These are phyloP conservation scores for Pycnonotus jocosus DNA, from an alignment of 2,113 vertebrate genomes.

Conservation along the genomic window DNA sequence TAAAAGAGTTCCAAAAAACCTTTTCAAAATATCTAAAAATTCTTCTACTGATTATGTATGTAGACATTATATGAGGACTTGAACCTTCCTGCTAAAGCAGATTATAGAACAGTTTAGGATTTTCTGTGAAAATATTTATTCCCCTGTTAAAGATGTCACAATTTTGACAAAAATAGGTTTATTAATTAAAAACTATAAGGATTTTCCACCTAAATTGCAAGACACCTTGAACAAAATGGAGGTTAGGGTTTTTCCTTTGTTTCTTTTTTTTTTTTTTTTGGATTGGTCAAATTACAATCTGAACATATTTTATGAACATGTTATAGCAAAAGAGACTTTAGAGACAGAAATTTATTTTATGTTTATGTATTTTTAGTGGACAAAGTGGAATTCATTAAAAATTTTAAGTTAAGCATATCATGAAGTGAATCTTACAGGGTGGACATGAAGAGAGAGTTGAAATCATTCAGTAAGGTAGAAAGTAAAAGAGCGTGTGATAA, in stretches of 20 bases:
- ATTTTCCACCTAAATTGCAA: not conserved
- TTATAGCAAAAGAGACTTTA: not conserved
- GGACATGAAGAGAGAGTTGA: not conserved
- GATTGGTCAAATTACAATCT: not conserved
- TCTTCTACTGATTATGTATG: not conserved
- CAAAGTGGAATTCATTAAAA: not conserved
- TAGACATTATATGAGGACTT: not conserved
- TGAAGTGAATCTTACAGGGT: not conserved
- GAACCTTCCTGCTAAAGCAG: not conserved
- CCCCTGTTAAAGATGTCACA: not conserved
- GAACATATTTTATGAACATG: not conserved
- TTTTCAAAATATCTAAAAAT: not conserved
- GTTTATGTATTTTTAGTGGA: not conserved
- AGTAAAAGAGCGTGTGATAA: not conserved
- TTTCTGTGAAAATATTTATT: not conserved
- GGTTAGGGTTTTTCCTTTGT: fast-evolving
- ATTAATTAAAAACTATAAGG: not conserved
- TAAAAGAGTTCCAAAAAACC: not conserved
- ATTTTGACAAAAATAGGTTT: not conserved
- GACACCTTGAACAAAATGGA: not conserved
- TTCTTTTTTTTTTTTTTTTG: not conserved
- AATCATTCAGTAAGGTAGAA: not conserved
- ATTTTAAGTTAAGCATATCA: not conserved
- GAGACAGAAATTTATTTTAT: not conserved
- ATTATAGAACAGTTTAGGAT: not conserved